Evolutionary conservation across 2,797 vertebrate species (phyloP).

Genomic region (Bovichtus variegatus): DNA sequence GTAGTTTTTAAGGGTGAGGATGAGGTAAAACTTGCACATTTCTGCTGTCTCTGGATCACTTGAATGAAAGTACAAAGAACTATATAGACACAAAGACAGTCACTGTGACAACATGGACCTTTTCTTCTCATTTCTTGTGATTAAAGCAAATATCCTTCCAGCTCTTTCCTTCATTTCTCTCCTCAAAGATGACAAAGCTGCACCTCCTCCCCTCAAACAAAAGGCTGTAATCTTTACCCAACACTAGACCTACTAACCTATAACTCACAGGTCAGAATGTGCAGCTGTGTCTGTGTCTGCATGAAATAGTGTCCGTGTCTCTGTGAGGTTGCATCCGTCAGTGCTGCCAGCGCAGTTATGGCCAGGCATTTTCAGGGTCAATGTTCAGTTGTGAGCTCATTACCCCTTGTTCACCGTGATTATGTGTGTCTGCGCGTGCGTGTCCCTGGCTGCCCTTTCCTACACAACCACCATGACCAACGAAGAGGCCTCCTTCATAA

Average conservation of each 20-base stretch:
- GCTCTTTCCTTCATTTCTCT: slow-evolving; percentile 18
- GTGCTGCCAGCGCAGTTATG: slow-evolving; percentile 20
- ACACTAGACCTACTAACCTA: slow-evolving; percentile 47
- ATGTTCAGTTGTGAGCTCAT: slow-evolving; percentile 57
- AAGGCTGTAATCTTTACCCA: slow-evolving; percentile 44
- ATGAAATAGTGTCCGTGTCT: slow-evolving; percentile 31
- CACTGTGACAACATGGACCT: slow-evolving; percentile 13
- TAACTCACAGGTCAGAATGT: slow-evolving; percentile 42
- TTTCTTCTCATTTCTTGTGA: slow-evolving; percentile 19
- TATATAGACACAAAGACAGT: neutral
- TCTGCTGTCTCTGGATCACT: slow-evolving; percentile 12
- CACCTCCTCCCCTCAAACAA: slow-evolving; percentile 9
- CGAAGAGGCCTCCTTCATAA: slow-evolving; percentile 64
- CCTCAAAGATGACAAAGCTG: slow-evolving; percentile 29
- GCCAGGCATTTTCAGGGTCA: slow-evolving; percentile 59
- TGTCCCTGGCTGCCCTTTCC: slow-evolving; percentile 25
- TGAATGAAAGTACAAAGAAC: neutral
- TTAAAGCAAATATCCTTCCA: slow-evolving; percentile 25
- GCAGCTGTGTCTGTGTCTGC: slow-evolving; percentile 44
- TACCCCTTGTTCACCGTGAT: slow-evolving; percentile 46
- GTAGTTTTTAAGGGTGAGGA: slow-evolving; percentile 36
- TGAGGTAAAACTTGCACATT: slow-evolving; percentile 34
- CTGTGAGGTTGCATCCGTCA: slow-evolving; percentile 25
- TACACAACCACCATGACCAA: slow-evolving; percentile 59
- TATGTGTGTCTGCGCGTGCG: slow-evolving; percentile 9